Evolutionary conservation across 2,888 invertebrate species (phyloP).

Genomic region (Aelia acuminata): DNA sequence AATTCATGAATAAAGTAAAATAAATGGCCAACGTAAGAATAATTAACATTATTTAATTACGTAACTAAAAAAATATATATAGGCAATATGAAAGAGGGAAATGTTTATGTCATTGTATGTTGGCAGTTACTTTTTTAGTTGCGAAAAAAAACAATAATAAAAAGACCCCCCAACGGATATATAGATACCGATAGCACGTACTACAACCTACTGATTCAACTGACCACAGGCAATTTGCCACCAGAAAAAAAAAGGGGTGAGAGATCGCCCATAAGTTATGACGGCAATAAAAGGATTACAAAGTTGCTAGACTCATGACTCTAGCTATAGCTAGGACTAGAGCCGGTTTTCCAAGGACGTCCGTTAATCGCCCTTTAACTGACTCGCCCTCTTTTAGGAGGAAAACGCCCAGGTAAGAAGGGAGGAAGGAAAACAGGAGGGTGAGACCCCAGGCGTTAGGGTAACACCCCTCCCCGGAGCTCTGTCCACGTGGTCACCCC

Average conservation of each 20-base stretch:
- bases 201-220: constrained; percentile 7
- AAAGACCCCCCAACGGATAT: too few species aligned
- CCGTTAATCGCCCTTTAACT: constrained; percentile 50
- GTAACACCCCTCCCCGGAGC: not conserved
- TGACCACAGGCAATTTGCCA: constrained; percentile 48
- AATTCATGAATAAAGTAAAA: too few species aligned
- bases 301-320: constrained; percentile 44
- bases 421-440: constrained; percentile 34
- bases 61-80: too few species aligned
- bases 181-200: not conserved
- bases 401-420: constrained; percentile 46
- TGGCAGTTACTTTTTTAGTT: too few species aligned
- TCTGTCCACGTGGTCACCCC: constrained; percentile 46
- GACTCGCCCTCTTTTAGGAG: constrained; percentile 50
- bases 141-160: too few species aligned
- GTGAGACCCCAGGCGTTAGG: constrained; percentile 39
- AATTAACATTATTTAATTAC: too few species aligned
- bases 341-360: constrained; percentile 45
- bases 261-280: constrained; percentile 45
- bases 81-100: too few species aligned
- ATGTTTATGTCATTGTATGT: too few species aligned
- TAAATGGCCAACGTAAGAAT: too few species aligned
- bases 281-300: constrained; percentile 45
- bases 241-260: constrained; percentile 34
- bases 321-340: constrained; percentile 15